phyloP scores from a whole-genome alignment of 1,140 invertebrate species.

The Adoxophyes honmai region DNA sequence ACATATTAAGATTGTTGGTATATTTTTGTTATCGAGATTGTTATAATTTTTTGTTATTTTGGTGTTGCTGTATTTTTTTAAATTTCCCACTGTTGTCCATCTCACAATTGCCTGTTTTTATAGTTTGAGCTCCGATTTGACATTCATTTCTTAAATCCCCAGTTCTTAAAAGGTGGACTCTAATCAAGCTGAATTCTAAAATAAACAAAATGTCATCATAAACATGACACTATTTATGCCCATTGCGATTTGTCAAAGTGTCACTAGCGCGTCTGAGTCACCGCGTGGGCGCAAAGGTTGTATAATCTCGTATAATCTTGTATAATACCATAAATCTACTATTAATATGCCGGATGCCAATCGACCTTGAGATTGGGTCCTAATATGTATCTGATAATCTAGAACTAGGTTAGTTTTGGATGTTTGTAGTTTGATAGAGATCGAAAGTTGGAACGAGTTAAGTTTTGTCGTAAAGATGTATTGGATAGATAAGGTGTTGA shows the following conservation, averaged over 20 bases:
- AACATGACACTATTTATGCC: constrained; percentile 8
- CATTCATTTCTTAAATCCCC: too few relatives aligned
- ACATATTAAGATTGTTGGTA: too few relatives aligned
- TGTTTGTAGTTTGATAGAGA: not conserved
- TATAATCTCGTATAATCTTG: not conserved
- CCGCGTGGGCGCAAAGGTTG: constrained; percentile 2
- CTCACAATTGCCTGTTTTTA: too few relatives aligned
- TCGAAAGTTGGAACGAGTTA: not conserved
- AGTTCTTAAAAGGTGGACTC: too few relatives aligned
- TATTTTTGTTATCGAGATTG: too few relatives aligned
- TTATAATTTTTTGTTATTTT: too few relatives aligned
- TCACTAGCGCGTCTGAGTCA: not conserved
- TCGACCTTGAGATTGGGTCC: constrained; percentile 6
- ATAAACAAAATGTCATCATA: constrained; percentile 2
- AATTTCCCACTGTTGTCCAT: too few relatives aligned
- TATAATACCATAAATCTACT: constrained; percentile 7
- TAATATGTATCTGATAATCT: not conserved
- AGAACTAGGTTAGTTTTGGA: not conserved
- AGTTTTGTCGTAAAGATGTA: constrained; percentile 3
- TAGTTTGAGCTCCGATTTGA: too few relatives aligned
- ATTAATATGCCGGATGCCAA: constrained; percentile 3
- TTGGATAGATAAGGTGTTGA: not conserved
- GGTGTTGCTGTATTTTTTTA: too few relatives aligned
- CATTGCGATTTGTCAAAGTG: constrained; percentile 12
- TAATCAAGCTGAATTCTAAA: too few relatives aligned